These are phyloP conservation scores for Capricornis sumatraensis DNA, from an alignment of 2,113 vertebrate species.

Conservation along the genomic window DNA sequence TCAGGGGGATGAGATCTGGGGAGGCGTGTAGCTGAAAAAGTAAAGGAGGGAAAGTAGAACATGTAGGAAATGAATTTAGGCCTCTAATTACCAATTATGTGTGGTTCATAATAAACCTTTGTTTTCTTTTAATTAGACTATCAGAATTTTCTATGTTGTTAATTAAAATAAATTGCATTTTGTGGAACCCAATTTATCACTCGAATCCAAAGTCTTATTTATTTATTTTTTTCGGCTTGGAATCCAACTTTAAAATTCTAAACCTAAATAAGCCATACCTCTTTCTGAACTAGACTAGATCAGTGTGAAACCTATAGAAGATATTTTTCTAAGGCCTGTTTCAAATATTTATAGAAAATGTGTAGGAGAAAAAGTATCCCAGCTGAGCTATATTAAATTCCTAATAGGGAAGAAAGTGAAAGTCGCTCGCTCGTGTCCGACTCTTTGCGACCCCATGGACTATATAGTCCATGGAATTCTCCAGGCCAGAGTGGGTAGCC, in stretches of 20 bases:
- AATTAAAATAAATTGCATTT: not conserved
- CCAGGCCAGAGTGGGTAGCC: not conserved
- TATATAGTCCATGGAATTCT: not conserved
- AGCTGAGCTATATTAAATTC: not conserved
- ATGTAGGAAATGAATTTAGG: not conserved
- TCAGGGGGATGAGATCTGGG: not conserved
- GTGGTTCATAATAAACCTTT: not conserved
- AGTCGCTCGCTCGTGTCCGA: fast-evolving
- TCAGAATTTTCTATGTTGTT: not conserved
- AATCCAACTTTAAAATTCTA: not conserved
- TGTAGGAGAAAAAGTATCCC: not conserved
- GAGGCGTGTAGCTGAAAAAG: not conserved
- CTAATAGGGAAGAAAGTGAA: not conserved
- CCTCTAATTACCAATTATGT: not conserved
- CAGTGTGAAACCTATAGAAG: not conserved
- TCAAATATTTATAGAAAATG: not conserved
- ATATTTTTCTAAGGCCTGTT: not conserved
- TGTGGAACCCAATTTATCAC: not conserved
- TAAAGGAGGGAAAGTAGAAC: not conserved
- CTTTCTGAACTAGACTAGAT: not conserved
- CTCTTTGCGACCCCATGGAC: not conserved
- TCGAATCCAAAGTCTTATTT: not conserved
- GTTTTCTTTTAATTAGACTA: not conserved
- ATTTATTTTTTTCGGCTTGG: not conserved
- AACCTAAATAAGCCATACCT: not conserved